Evolutionary conservation across 2,797 vertebrate species (phyloP), one percentile per base, ranked within the genome.

Genomic region (Philypnodon macrostomus): DNA sequence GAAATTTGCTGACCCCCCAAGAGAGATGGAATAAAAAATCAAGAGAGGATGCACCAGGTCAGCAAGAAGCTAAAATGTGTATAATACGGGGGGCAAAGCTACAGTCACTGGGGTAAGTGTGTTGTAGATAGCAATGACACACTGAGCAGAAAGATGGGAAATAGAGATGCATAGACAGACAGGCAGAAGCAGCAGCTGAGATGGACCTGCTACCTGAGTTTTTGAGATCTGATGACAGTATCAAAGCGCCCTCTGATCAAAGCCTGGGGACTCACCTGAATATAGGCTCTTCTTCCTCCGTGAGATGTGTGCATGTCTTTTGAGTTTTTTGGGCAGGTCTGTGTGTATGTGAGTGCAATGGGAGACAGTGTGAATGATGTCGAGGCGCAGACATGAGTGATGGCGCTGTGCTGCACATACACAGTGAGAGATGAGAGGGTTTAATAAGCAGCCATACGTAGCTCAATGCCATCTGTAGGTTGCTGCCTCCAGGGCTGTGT

Each of bases 401-500:
- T 82, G 71, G 77, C 69, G 72, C 72, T 60, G 75, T 69, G 75
- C 74, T 54, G 73, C 61, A 39, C 37, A 39, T 19, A 66, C 72
- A 70, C 57, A 53, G 50, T 58, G 68, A 59, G 68, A 73, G 79
- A 83, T 79, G 80, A 78, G 78, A 78, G 70, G 77, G 63, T 83
- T 86, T 83, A 85, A 85, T 87, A 84, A 86, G 80, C 81, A 85
- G 77, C 81, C 79, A 83, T 84, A 85, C 75, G 70, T 84, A 84
- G 80, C 86, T 85, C 77, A 60, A 66, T 83, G 77, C 83, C 83
- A 86, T 87, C 85, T 85, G 86, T 85, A 87, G 73, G 76, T 77
- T 84, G 79, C 73, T 85, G 82, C 81, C 85, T 85, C 63, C 80
- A 61, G 83, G 83, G 82, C 76, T 82, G 66, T 81, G 73, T 79